Conservation (phyloP, 1,140 invertebrate genomes). For the Octopus bimaculoides region DNA sequence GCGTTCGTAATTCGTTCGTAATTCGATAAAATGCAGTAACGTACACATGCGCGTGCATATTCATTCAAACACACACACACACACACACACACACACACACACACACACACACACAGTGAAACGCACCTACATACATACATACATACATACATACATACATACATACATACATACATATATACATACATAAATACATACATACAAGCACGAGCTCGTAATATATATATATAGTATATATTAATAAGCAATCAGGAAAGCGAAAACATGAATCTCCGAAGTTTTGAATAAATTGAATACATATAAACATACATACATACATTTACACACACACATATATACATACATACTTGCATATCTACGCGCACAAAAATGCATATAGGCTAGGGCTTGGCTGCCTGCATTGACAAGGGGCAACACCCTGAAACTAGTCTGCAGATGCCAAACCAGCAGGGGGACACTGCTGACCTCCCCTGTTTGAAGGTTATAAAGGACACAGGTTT, state of each 20-base stretch:
- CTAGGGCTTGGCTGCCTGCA: neutral
- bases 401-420: neutral
- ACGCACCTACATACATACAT: neutral
- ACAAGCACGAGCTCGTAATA: neutral
- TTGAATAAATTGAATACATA: neutral
- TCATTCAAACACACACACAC: neutral
- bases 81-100: neutral
- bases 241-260: too few relatives aligned
- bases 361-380: neutral
- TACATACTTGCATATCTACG: neutral
- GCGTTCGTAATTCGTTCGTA: neutral
- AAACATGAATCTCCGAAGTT: too few relatives aligned
- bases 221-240: conserved; percentile 4
- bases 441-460: neutral
- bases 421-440: neutral
- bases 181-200: neutral
- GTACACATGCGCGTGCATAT: neutral
- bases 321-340: neutral
- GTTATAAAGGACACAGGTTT: too few relatives aligned
- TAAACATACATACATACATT: neutral
- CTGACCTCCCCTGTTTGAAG: too few relatives aligned
- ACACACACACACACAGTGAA: neutral
- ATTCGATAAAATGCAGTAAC: neutral
- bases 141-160: neutral
- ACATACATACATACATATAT: neutral